A percentile compares a stretch with the other conserved stretches of the same genome.
Evolutionary conservation across 2,797 vertebrate genomes (phyloP).

Genomic region (Glossophaga mutica): DNA sequence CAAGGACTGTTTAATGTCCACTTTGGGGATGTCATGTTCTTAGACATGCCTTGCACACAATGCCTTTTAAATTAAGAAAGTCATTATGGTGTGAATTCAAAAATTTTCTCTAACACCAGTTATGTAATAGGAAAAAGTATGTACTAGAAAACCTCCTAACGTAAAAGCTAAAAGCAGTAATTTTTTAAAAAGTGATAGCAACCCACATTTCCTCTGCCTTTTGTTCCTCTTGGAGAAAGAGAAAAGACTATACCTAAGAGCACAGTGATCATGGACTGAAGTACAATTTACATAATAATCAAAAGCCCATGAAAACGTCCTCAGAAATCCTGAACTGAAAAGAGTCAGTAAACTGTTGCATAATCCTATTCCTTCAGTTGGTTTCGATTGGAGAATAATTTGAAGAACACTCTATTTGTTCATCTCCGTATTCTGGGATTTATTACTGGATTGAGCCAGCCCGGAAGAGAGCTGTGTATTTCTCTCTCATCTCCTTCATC

Average conservation of each 20-base stretch:
- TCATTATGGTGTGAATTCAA: conserved; percentile 16
- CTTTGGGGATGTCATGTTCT: not conserved
- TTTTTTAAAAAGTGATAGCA: not conserved
- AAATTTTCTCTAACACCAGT: not conserved
- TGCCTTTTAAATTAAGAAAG: conserved; percentile 39
- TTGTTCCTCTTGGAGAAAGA: not conserved
- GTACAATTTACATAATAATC: not conserved
- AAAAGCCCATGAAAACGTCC: not conserved
- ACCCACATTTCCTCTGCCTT: conserved; percentile 2
- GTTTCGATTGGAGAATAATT: conserved; percentile 1
- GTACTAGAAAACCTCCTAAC: not conserved
- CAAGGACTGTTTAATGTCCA: not conserved
- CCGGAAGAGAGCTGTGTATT: not conserved
- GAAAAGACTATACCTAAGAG: not conserved
- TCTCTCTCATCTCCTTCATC: not conserved
- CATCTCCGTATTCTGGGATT: not conserved
- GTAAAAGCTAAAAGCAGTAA: conserved; percentile 34
- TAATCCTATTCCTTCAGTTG: not conserved
- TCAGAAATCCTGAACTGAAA: not conserved
- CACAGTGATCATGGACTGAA: not conserved
- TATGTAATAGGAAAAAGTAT: not conserved
- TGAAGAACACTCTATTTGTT: not conserved
- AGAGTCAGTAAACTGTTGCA: not conserved
- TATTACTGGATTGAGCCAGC: not conserved
- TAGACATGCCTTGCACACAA: not conserved